Conservation (phyloP, 2,888 invertebrate genomes). For the Sinhomidia bicolor region DNA sequence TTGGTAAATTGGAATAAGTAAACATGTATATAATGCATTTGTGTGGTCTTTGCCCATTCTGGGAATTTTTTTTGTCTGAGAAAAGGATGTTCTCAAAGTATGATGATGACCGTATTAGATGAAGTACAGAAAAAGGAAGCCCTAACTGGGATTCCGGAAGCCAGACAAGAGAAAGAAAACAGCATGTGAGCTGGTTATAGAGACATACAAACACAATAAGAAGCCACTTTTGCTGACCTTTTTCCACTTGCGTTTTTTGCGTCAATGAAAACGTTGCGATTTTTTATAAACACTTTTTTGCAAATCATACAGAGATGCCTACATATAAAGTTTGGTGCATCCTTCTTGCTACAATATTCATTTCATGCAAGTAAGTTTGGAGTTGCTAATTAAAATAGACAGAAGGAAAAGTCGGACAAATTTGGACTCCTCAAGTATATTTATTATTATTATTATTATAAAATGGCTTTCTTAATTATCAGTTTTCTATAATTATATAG, state of each 20-base stretch:
- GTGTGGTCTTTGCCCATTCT: not conserved
- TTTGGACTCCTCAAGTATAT: no score
- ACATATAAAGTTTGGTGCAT: not conserved
- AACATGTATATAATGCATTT: no score
- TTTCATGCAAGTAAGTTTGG: no score
- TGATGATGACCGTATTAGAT: not conserved
- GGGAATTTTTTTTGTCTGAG: not conserved
- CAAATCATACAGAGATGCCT: not conserved
- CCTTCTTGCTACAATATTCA: no score
- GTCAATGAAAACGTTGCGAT: not conserved
- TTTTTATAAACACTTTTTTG: no score
- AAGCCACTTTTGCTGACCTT: not conserved
- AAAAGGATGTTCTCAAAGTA: not conserved
- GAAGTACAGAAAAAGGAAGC: slow-evolving; percentile 18
- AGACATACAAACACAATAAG: no score
- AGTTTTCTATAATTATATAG: no score
- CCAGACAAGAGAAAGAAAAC: slow-evolving; percentile 43
- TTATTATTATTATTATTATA: no score
- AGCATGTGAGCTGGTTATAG: slow-evolving; percentile 30
- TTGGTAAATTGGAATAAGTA: no score
- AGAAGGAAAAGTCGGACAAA: no score
- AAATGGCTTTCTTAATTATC: no score
- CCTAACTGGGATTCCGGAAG: slow-evolving; percentile 23
- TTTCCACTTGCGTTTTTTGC: not conserved
- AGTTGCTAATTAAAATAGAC: no score